Evolutionary conservation across 53 echinoderm and acorn worm species (phyloP), one percentile per base, ranked within the genome.

Genomic region (Echinarachnius parma): DNA sequence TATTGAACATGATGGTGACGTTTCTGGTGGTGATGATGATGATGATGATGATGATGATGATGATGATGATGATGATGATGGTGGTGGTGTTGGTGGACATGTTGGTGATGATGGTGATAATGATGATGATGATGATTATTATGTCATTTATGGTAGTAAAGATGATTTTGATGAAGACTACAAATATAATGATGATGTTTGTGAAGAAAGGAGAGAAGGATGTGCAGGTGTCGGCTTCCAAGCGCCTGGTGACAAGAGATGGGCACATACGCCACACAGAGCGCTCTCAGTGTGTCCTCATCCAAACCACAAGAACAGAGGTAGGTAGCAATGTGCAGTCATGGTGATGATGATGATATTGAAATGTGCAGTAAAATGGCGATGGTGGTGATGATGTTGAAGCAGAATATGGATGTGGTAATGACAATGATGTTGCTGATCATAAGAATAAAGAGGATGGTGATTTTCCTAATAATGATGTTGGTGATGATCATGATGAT

Each of bases 181-280:
- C n/a, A n/a, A n/a, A n/a, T n/a, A 21, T 55, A 29, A 0, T 55
- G 28, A 16, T 55, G 28, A 16, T 55, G 56, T 9, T 27, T 26
- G 2, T 55, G 56, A 28, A 11, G 29, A 55, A 27, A 4, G 27
- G 48, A 76, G 90, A 90, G 67, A 86, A 90, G 31, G 86, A 78
- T 55, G 86, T 86, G 23, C 80, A 66, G 29, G 83, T 87, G 5
- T 58, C 90, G 50, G 59, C 59, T 9, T 83, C 83, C 35, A 88
- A 88, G 55, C 98, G 98, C 60, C 83, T 92, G 7, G 82, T 91
- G 27, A 92, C 91, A 3, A 10, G 91, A 92, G 77, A 98, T 98
- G 98, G 98, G 98, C n/a, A 98, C 98, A 4, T 91, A 98, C 45
- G 98, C 88, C 30, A 98, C 98, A 0, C 98, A 92, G 80, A 98